Percentiles rank a stretch among this genome's conserved stretches.
Evolutionary conservation across 2,797 vertebrate species (phyloP).

Genomic region (Oryzias sinensis): DNA sequence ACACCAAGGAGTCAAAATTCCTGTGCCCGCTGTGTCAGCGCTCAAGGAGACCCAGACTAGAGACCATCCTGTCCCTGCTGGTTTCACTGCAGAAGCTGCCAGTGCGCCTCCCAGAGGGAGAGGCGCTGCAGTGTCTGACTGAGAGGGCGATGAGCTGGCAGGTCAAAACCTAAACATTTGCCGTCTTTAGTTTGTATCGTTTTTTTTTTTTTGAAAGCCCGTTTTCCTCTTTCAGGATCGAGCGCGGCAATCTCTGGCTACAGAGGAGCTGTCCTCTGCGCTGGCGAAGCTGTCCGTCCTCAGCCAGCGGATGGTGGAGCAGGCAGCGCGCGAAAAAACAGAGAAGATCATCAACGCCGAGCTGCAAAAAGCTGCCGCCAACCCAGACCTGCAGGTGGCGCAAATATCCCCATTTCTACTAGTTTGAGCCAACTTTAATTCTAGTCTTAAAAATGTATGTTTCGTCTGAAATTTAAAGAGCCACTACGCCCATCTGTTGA

Average conservation of each 20-base stretch:
- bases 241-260: slow-evolving; percentile 93
- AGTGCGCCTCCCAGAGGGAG: slow-evolving; percentile 92
- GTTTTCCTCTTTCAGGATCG: slow-evolving; percentile 73
- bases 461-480: background rate
- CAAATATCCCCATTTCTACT: background rate
- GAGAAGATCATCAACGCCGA: slow-evolving; percentile 98
- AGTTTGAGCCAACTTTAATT: background rate
- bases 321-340: slow-evolving; percentile 95
- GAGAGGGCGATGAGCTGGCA: slow-evolving; percentile 99
- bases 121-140: slow-evolving; percentile 94
- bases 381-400: slow-evolving; percentile 93
- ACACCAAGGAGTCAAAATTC: slow-evolving; percentile 94
- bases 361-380: slow-evolving; percentile 96
- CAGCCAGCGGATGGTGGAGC: slow-evolving; percentile 98
- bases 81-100: slow-evolving; percentile 98
- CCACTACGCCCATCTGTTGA: no score
- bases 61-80: slow-evolving; percentile 93
- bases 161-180: slow-evolving; percentile 33
- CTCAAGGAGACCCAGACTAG: slow-evolving; percentile 90
- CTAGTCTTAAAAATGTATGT: background rate
- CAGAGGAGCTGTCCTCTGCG: slow-evolving; percentile 93
- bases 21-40: slow-evolving; percentile 94
- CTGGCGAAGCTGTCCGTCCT: slow-evolving; percentile 95
- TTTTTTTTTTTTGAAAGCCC: background rate
- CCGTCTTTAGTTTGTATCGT: fast-evolving